These are phyloP conservation scores for Pitangus sulphuratus DNA, from an alignment of 2,797 vertebrate genomes.

Conservation along the genomic window DNA sequence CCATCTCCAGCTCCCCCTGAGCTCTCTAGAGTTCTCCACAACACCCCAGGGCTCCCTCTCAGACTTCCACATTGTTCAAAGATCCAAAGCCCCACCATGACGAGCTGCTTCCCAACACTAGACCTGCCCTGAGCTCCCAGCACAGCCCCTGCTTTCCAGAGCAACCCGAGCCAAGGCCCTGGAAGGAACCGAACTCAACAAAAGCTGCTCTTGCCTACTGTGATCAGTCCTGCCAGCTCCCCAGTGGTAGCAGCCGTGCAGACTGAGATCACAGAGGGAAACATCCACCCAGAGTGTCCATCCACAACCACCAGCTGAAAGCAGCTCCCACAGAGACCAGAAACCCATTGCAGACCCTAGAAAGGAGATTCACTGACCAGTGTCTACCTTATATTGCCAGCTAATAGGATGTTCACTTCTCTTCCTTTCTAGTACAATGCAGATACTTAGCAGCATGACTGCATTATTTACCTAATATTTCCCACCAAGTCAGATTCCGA, in stretches of 20 bases:
- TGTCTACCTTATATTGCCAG: not conserved
- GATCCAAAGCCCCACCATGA: not conserved
- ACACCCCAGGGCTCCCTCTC: not conserved
- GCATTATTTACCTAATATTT: not conserved
- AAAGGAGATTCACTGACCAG: not conserved
- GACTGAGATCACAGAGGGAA: not conserved
- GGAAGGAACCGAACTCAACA: not conserved
- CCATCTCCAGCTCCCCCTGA: not conserved
- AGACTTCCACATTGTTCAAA: not conserved
- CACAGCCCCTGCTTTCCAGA: not conserved
- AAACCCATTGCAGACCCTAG: not conserved
- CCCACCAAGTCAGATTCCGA: not conserved
- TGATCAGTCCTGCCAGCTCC: not conserved
- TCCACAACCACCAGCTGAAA: not conserved
- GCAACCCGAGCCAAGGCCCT: not conserved
- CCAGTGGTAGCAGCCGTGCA: not conserved
- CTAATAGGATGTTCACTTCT: not conserved
- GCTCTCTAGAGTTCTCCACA: not conserved
- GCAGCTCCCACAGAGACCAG: not conserved
- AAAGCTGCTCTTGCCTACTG: not conserved
- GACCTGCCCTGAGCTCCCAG: not conserved
- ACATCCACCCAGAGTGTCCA: not conserved
- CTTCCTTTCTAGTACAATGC: not conserved
- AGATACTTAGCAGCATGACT: not conserved
- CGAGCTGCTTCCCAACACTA: rapidly evolving